phyloP scores from a whole-genome alignment of 2,113 vertebrate species.

The Cygnus buccinator region DNA sequence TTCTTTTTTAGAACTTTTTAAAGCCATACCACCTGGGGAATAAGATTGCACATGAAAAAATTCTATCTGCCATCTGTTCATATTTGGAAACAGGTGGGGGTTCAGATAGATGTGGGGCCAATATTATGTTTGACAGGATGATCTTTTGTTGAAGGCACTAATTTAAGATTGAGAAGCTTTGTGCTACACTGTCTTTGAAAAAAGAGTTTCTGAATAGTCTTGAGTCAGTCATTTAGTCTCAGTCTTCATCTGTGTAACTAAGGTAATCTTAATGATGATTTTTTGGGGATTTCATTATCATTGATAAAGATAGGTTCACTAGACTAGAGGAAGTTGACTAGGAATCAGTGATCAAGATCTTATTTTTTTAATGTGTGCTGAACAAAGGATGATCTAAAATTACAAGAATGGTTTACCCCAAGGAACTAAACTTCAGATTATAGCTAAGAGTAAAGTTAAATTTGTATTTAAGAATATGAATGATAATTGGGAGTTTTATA shows the following conservation, averaged over 20 bases:
- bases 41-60: not conserved
- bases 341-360: not conserved
- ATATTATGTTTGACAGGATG: not conserved
- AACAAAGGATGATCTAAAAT: not conserved
- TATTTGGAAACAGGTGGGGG: not conserved
- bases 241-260: not conserved
- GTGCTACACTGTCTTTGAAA: not conserved
- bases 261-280: not conserved
- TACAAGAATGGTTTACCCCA: fast-evolving
- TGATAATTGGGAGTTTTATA: not conserved
- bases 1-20: not conserved
- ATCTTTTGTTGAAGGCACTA: not conserved
- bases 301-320: not conserved
- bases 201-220: not conserved
- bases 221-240: not conserved
- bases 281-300: not conserved
- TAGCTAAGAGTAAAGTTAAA: not conserved
- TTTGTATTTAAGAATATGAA: not conserved
- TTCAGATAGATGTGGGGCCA: not conserved
- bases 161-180: not conserved
- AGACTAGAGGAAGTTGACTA: not conserved
- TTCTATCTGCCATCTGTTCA: not conserved
- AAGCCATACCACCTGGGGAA: not conserved
- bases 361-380: not conserved
- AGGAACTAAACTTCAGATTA: not conserved